These are phyloP conservation scores for Pogona vitticeps DNA, from an alignment of 2,113 vertebrate genomes.

Conservation along the genomic window DNA sequence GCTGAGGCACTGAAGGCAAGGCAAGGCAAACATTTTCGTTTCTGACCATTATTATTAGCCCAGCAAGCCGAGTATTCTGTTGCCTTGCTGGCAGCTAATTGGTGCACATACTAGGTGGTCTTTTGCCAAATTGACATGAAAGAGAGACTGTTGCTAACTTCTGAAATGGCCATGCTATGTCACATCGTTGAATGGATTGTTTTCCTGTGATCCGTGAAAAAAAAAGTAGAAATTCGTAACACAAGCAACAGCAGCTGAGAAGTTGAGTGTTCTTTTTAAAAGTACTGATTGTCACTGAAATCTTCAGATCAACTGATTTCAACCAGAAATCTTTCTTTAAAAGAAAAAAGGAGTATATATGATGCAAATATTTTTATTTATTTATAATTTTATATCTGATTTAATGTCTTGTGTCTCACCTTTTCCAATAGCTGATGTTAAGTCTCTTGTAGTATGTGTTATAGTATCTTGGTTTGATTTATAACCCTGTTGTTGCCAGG, in stretches of 20 bases:
- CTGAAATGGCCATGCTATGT: slow-evolving; percentile 57
- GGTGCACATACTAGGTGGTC: slow-evolving; percentile 38
- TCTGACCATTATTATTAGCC: slow-evolving; percentile 30
- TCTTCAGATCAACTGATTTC: slow-evolving; percentile 59
- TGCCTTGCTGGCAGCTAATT: slow-evolving; percentile 34
- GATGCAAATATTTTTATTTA: not conserved
- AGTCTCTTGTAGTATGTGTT: too few species aligned
- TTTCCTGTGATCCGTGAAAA: slow-evolving; percentile 68
- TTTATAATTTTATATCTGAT: too few species aligned
- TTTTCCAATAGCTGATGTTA: too few species aligned
- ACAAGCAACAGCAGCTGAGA: not conserved
- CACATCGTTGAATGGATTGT: slow-evolving; percentile 58
- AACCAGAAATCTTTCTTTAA: slow-evolving; percentile 13
- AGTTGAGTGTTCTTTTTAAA: slow-evolving; percentile 55
- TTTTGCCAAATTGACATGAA: slow-evolving; percentile 38
- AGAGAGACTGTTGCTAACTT: slow-evolving; percentile 29
- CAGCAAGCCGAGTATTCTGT: slow-evolving; percentile 49
- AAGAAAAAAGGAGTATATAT: not conserved
- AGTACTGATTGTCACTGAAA: slow-evolving; percentile 50
- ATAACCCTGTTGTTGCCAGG: too few species aligned
- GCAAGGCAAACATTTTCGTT: slow-evolving; percentile 47
- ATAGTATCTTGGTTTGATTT: too few species aligned
- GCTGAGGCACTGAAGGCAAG: slow-evolving; percentile 63
- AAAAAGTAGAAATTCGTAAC: slow-evolving; percentile 68
- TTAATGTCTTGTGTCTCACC: too few species aligned